These are phyloP conservation scores for Oostethus manadensis DNA, from an alignment of 2,113 vertebrate genomes.

Conservation along the genomic window DNA sequence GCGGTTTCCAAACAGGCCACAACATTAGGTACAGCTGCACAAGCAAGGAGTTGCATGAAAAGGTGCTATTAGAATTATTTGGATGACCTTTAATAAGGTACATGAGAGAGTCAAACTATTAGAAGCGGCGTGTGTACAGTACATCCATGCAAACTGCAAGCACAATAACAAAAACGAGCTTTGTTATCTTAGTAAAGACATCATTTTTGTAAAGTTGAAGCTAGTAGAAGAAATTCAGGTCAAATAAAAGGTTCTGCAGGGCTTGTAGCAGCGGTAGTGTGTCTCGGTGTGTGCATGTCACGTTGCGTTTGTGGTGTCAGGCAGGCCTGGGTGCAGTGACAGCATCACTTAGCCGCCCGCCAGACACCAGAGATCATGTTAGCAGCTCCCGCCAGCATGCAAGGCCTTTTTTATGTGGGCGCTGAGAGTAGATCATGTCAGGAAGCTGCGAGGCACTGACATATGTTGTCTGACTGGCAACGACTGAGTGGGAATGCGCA, in stretches of 20 bases:
- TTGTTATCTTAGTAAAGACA: too few relatives aligned
- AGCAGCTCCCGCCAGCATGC: slow-evolving; percentile 40
- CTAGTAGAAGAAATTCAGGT: background rate
- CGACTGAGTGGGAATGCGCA: slow-evolving; percentile 35
- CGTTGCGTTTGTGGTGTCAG: slow-evolving; percentile 51
- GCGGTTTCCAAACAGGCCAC: background rate
- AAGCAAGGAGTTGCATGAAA: too few relatives aligned
- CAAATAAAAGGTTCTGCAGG: slow-evolving; percentile 17
- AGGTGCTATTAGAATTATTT: too few relatives aligned
- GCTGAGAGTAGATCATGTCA: slow-evolving; percentile 66
- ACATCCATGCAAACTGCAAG: too few relatives aligned
- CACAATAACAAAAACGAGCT: too few relatives aligned
- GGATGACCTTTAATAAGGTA: too few relatives aligned
- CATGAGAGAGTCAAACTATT: too few relatives aligned
- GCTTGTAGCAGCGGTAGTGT: slow-evolving; percentile 20
- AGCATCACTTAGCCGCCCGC: slow-evolving; percentile 69
- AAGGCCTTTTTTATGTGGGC: slow-evolving; percentile 19
- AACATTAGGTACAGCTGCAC: background rate
- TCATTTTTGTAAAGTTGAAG: too few relatives aligned
- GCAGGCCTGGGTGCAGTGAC: slow-evolving; percentile 56
- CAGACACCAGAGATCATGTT: slow-evolving; percentile 71
- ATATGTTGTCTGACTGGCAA: slow-evolving; percentile 69
- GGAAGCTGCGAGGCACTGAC: slow-evolving; percentile 34
- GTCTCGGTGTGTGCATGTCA: slow-evolving; percentile 57
- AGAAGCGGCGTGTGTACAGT: too few relatives aligned